Evolutionary conservation across 1,140 invertebrate genomes (phyloP).

Genomic region (Temnothorax longispinosus): DNA sequence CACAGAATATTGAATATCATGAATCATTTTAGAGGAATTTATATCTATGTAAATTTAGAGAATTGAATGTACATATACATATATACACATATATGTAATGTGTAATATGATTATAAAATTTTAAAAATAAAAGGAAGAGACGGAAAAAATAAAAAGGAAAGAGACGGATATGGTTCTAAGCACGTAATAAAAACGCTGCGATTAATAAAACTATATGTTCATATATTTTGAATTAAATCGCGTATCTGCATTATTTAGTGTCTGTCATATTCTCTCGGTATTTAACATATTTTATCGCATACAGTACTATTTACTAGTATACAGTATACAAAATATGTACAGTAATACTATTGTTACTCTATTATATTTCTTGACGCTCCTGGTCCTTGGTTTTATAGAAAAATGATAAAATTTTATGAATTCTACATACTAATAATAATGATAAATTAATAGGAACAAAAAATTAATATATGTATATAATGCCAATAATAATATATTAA

Average conservation of each 20-base stretch:
- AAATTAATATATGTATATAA: not conserved
- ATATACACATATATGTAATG: too few species aligned
- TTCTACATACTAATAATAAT: not conserved
- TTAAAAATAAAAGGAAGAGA: too few species aligned
- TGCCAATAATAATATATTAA: too few species aligned
- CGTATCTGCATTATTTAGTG: conserved; percentile 21
- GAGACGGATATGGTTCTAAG: not conserved
- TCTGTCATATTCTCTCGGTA: not conserved
- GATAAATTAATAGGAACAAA: not conserved
- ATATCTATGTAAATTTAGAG: not conserved
- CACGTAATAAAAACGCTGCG: not conserved
- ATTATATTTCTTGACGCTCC: conserved; percentile 9
- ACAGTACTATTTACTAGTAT: not conserved
- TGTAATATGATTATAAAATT: not conserved
- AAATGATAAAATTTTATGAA: conserved; percentile 20
- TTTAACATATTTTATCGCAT: conserved; percentile 30
- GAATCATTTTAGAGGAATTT: not conserved
- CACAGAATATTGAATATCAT: not conserved
- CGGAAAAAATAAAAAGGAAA: not conserved
- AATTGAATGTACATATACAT: not conserved
- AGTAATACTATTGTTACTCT: not conserved
- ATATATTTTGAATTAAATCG: conserved; percentile 57
- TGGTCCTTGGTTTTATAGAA: conserved; percentile 12
- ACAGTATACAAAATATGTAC: not conserved
- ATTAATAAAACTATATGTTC: conserved; percentile 64